Base-by-base conservation (phyloP, 2,797 vertebrate genomes). In the Sciurus vulgaris region DNA sequence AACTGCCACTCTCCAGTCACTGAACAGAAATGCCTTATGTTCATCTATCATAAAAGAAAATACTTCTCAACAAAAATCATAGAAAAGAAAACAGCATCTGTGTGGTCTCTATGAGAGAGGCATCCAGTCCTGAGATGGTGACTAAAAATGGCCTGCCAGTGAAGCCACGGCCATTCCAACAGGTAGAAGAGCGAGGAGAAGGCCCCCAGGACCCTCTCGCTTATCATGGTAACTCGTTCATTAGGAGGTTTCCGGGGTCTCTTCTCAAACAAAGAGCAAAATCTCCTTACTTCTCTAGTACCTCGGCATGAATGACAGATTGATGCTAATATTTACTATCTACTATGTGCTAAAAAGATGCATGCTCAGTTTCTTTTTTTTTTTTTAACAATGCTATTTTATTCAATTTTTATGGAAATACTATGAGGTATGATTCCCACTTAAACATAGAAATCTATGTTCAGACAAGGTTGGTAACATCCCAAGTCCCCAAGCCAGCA, bases 231-330 rank as follows among this genome's bases (percentile, higher is more conserved):
- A 92, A 61, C 35, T 78, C 14, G 81, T 28, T 81, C 26, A 41
- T 59, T 63, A 59, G 63, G 70, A 77, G 91, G 15, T 91, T 38
- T 84, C 18, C 67, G 86, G 26, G 56, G 47, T 51, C 67, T 93
- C 91, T 73, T 69, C 65, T 89, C 65, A 91, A 72, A 69, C 12
- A 63, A 47, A 78, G 73, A 92, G 54, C 3, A 89, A 22, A 1
- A 72, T 79, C 20, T 63, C 22, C 81, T 93, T 77, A 85, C 51
- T 94, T 94, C 24, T 94, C 38, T 76, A 12, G 30, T 35, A 61
- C 59, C 85, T 94, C 14, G 13, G n/a, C 72, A 79, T 33, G 10
- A 69, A 56, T 41, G 47, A 95, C 94, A 7, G 22, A n/a, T 28
- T 1, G 1, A 20, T 79, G 56, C 89, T 91, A 67, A 89, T 47